A percentile compares a stretch with the other conserved stretches of the same genome.
These are phyloP conservation scores for Labrus mixtus DNA, from an alignment of 2,113 vertebrate species.

Conservation along the genomic window DNA sequence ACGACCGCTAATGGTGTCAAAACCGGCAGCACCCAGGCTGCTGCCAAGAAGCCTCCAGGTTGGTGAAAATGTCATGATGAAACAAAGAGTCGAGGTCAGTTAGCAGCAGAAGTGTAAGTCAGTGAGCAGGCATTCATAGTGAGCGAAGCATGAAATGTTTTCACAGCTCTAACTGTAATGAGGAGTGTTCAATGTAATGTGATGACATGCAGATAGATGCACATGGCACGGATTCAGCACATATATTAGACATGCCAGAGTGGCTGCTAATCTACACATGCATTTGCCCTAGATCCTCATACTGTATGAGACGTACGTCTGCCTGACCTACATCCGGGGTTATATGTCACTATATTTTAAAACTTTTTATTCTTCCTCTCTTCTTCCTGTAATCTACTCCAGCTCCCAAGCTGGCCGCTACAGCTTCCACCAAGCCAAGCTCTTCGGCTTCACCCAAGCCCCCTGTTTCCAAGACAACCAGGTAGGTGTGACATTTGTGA, in stretches of 20 bases:
- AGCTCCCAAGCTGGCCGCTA: constrained; percentile 55
- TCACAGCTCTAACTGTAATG: constrained; percentile 16
- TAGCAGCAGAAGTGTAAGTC: background rate
- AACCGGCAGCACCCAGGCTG: constrained; percentile 53
- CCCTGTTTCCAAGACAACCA: constrained; percentile 81
- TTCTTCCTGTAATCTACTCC: background rate
- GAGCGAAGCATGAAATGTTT: constrained; percentile 12
- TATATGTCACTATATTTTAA: background rate
- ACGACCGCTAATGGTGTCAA: constrained; percentile 71
- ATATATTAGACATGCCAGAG: constrained; percentile 54
- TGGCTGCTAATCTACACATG: constrained; percentile 41
- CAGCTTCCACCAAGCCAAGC: constrained; percentile 71
- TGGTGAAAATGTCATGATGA: constrained; percentile 32
- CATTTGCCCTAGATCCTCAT: constrained; percentile 53
- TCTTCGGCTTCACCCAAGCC: constrained; percentile 69
- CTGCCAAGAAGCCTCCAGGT: constrained; percentile 80
- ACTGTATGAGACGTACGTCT: constrained; percentile 8
- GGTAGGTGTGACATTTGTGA: constrained; percentile 71
- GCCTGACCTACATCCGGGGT: constrained; percentile 43
- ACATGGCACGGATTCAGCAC: constrained; percentile 41
- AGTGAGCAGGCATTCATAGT: background rate
- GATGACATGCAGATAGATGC: constrained; percentile 25
- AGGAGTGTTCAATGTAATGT: constrained; percentile 34
- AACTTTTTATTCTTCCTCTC: background rate
- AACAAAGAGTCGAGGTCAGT: background rate